Evolutionary conservation across 23 tunicate species (phyloP), one percentile per base, ranked within the genome.

Genomic region (Halocynthia aurantium): DNA sequence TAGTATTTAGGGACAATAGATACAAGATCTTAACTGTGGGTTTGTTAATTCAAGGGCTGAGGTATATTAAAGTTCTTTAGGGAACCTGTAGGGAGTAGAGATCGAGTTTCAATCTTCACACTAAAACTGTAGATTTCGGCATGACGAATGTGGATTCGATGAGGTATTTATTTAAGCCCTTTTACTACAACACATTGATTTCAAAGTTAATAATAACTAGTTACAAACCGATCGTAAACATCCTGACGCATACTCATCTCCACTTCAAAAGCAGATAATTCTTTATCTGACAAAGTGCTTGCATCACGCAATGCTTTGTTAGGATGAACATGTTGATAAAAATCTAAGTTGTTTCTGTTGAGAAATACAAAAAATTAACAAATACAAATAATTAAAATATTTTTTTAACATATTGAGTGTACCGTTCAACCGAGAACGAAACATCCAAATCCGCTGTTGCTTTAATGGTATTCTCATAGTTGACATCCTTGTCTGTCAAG

Each of bases 221-320:
- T 10, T 17, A 67, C 76, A 69, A 19, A 91, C 97, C 97, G 77
- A 76, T 91, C 97, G 68, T 69, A 91, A 10, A 85, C 60, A 66
- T 91, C 97, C 77, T 91, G 83, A 57, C 87, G 72, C 97, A 91
- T 91, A 84, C 97, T 85, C 55, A 85, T 54, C 67, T 91, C 90
- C 22, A 91, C 82, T 72, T 91, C 90, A 72, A 85, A 81, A 13
- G 81, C 97, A 11, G 97, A 85, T 21, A 91, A 11, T 64, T 84
- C 85, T 60, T 85, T 91, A 53, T 81, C 85, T 9, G 86, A 83
- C 57, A 54, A 21, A 0, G 97, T 91, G 78, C 97, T 91, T 55
- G 97, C 97, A 81, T 91, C 97, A 44, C 97, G 84, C n/a, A 82
- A 52, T 6, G 70, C 80, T 66, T 91, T 91, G 76, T 81, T 62